Base-by-base conservation (phyloP, 1,140 invertebrate genomes). In the Lepidurus apus region DNA sequence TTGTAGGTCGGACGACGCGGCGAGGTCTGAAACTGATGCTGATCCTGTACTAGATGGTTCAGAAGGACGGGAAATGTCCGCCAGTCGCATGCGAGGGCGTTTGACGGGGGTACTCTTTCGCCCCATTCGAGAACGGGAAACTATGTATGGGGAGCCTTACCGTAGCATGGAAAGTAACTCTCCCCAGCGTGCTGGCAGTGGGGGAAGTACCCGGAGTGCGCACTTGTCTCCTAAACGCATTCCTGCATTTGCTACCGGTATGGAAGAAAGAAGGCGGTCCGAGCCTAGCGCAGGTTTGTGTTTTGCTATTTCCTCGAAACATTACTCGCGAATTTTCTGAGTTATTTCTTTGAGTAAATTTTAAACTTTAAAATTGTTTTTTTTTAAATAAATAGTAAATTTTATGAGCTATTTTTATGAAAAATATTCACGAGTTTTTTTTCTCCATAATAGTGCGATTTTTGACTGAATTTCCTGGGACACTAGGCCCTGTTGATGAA, bases 1-100 rank as follows among this genome's bases (percentile, higher is more conserved):
- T 76, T 76, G 21, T 65, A 87, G 91, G 81, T 92, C 91, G 21
- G 92, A 93, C 83, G 91, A 92, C 82, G 91, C 90, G 10, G 89
- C 88, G 1, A 85, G 90, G 80, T 91, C 90, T 0, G 91, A 91
- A 85, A 85, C 88, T 8, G 89, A 89, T 76, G 83, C 85, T 53
- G 85, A 89, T 83, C 85, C 85, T 80, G 84, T 82, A 76, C 79
- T 78, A 13, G 87, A 86, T 11, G 87, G 88, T 80, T 83, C 85
- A 6, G 87, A 88, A 81, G 84, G 82, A 24, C 85, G 84, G 13
- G 87, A 86, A 79, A 86, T 80, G 83, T 84, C 8, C 82, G 84
- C 65, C 82, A 85, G 42, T 82, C 84, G 1, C 75, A 81, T 80
- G 75, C 79, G 77, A 43, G 75, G 76, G 42, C 75, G 81, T 79